Base-by-base conservation (phyloP, 30 jellyfish, hydroid and myxozoan genomes). In the Aurelia sp. region DNA sequence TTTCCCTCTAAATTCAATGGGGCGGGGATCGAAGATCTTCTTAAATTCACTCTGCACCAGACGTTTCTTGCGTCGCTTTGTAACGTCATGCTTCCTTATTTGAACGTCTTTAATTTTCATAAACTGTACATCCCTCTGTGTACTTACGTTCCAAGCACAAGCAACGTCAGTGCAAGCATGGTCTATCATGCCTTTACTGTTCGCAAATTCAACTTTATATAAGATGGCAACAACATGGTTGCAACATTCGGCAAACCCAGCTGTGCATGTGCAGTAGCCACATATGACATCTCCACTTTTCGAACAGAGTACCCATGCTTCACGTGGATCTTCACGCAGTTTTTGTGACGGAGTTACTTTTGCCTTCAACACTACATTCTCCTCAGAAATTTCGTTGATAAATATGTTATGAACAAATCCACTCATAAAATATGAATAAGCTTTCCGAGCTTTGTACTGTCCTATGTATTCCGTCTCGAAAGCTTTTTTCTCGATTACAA, bases 391-490 rank as follows among this genome's bases (percentile, higher is more conserved):
- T 35, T 4, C 47, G 15, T 88, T 90, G 10, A 78, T 93, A 68
- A 84, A 82, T 19, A 87, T 88, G 33, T 92, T 90, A 15, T 82
- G 90, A 21, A 90, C 68, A n/a, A n/a, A n/a, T n/a, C n/a, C n/a
- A n/a, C n/a, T n/a, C n/a, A n/a, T n/a, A n/a, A n/a, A n/a, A n/a
- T 72, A 90, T 13, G 83, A 33, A 61, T 88, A 88, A 33, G 92
- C 97, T 71, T 88, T 88, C 64, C 80, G 92, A 80, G 69, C 96
- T 63, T 90, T 84, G 57, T 82, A 84, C 31, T 75, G 44, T 48
- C 97, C 94, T 13, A 84, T 84, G 65, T 90, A 82, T 19, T 90
- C 95, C 10, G 60, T 24, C 52, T 82, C 81, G 19, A 72, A 70
- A 41, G 22, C 72, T 27, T 59, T 44, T 20, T 27, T 80, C 19